Percentiles rank a stretch among this genome's conserved stretches.
Evolutionary conservation across 1,140 invertebrate genomes (phyloP).

Genomic region (Scaptomyza hsui): DNA sequence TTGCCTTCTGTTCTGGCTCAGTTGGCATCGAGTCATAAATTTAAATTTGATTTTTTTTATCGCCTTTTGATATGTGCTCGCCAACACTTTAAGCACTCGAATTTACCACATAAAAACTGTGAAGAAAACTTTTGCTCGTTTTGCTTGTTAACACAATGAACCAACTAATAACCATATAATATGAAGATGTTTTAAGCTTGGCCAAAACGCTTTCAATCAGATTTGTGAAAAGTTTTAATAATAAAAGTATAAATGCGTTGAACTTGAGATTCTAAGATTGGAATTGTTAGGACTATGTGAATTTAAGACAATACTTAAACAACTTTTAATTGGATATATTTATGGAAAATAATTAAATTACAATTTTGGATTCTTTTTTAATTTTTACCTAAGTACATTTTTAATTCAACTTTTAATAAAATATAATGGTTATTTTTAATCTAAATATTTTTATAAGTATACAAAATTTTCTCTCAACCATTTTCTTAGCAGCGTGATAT

Average conservation of each 20-base stretch:
- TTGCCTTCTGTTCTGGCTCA: constrained; percentile 50
- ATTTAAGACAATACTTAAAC: no score
- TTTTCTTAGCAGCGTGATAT: no score
- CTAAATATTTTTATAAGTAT: no score
- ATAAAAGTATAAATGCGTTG: constrained; percentile 54
- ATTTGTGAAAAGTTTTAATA: constrained; percentile 52
- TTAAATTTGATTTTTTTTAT: constrained; percentile 76
- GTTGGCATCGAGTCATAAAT: constrained; percentile 63
- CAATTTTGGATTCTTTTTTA: no score
- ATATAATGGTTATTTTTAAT: neutral
- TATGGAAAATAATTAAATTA: no score
- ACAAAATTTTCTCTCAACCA: no score
- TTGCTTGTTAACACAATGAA: constrained; percentile 30
- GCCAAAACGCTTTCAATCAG: constrained; percentile 57
- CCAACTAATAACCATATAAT: constrained; percentile 40
- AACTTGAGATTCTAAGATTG: constrained; percentile 49
- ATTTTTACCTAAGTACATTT: no score
- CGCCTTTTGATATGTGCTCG: constrained; percentile 59
- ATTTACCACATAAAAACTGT: constrained; percentile 3
- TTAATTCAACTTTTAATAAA: no score
- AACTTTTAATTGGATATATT: neutral
- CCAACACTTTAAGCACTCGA: constrained; percentile 43
- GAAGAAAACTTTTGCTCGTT: constrained; percentile 21
- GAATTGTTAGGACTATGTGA: constrained; percentile 1
- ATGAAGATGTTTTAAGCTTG: constrained; percentile 8